phyloP scores from a whole-genome alignment of 2,797 vertebrate genomes.

The Eulemur rubriventer region DNA sequence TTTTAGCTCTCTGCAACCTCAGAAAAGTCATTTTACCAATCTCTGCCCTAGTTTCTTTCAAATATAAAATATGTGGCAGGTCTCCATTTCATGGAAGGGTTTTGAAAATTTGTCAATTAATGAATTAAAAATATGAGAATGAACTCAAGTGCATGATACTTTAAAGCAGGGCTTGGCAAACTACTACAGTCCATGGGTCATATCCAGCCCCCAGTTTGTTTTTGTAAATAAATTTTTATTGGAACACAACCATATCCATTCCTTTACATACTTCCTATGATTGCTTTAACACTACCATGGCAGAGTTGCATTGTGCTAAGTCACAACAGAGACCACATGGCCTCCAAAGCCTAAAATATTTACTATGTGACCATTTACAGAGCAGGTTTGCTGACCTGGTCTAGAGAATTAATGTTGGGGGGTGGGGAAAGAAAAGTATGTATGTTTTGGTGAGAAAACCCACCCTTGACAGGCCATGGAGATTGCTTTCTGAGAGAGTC shows the following conservation, averaged over 20 bases:
- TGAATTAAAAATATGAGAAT: constrained; percentile 27
- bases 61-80: background rate
- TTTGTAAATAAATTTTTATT: constrained; percentile 2
- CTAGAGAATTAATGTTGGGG: background rate
- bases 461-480: background rate
- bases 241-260: background rate
- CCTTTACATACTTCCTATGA: background rate
- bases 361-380: background rate
- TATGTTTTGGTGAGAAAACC: background rate
- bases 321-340: background rate
- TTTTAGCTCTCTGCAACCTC: constrained; percentile 4
- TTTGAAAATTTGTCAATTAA: background rate
- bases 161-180: background rate
- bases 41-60: background rate
- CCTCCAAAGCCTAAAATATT: background rate
- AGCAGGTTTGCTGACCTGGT: background rate
- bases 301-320: background rate
- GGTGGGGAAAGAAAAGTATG: background rate
- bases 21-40: constrained; percentile 1
- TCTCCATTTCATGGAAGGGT: background rate
- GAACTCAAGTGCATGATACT: background rate
- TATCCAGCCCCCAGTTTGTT: background rate
- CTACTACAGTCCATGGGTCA: background rate
- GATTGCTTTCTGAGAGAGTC: background rate
- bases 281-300: background rate